Conservation (phyloP, 2,113 vertebrate genomes). For the Rhinoptilus africanus region DNA sequence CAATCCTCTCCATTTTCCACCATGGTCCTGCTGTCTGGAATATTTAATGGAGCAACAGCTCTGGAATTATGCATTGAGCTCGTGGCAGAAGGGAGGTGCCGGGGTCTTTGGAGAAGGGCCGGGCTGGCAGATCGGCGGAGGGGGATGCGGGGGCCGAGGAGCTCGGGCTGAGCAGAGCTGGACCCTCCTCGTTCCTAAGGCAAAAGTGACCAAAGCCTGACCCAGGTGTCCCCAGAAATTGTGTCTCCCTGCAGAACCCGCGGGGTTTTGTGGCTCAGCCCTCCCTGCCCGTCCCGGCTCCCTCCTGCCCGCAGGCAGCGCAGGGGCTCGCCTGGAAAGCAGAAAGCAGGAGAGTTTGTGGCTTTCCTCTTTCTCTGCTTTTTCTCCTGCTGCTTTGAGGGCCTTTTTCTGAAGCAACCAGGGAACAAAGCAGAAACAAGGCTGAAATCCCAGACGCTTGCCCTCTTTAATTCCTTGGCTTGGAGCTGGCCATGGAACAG, state of each 20-base stretch:
- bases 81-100: not conserved
- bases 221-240: too few species aligned
- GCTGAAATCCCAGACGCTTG: not conserved
- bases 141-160: fast-evolving
- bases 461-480: not conserved
- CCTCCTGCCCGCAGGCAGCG: not conserved
- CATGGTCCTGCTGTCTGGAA: not conserved
- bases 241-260: not conserved
- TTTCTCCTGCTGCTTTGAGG: not conserved
- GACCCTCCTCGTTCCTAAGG: not conserved
- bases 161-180: too few species aligned
- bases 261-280: fast-evolving
- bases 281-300: not conserved
- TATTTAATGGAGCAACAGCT: not conserved
- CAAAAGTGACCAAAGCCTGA: not conserved
- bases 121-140: not conserved
- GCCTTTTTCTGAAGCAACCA: not conserved
- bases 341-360: not conserved
- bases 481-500: fast-evolving
- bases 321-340: not conserved
- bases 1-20: fast-evolving
- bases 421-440: not conserved
- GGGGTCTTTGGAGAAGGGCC: not conserved
- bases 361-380: not conserved
- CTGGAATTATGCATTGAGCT: not conserved